Percentiles rank a stretch among this genome's conserved stretches.
Conservation (phyloP, 2,797 vertebrate genomes). For the Geotrypetes seraphini region DNA sequence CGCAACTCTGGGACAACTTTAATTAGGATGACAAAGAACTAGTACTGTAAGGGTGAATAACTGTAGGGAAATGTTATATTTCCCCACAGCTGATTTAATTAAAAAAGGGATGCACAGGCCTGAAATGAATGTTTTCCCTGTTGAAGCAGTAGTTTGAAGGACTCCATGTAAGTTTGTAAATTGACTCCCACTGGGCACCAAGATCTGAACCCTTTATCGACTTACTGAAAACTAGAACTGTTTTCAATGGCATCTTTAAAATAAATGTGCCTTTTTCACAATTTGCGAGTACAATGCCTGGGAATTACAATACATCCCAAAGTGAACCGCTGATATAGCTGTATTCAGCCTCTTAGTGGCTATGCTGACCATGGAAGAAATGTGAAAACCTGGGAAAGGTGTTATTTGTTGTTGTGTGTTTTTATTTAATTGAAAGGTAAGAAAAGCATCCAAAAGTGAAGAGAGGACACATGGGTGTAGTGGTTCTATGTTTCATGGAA, state of each 20-base stretch:
- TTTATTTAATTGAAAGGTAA: too few relatives aligned
- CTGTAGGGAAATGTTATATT: constrained; percentile 10
- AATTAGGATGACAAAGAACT: constrained; percentile 40
- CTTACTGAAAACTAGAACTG: background rate
- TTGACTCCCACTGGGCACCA: rapidly evolving
- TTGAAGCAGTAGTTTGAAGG: background rate
- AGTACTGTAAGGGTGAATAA: constrained; percentile 14
- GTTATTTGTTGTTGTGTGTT: too few relatives aligned
- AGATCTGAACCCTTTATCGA: background rate
- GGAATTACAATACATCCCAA: constrained; percentile 2
- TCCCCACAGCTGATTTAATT: constrained; percentile 26
- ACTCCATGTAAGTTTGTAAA: background rate
- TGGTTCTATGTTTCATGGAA: too few relatives aligned
- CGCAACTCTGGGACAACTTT: constrained; percentile 14
- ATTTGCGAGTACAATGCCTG: background rate
- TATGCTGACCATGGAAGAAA: too few relatives aligned
- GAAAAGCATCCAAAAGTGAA: too few relatives aligned
- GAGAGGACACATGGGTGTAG: too few relatives aligned
- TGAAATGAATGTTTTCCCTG: background rate
- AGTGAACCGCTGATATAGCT: background rate
- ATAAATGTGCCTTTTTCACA: background rate
- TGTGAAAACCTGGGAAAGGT: too few relatives aligned
- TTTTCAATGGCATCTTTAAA: constrained; percentile 1
- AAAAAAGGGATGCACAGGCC: background rate
- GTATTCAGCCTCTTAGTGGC: background rate